Conservation (phyloP, 2,113 vertebrate genomes). For the Fregata magnificens region DNA sequence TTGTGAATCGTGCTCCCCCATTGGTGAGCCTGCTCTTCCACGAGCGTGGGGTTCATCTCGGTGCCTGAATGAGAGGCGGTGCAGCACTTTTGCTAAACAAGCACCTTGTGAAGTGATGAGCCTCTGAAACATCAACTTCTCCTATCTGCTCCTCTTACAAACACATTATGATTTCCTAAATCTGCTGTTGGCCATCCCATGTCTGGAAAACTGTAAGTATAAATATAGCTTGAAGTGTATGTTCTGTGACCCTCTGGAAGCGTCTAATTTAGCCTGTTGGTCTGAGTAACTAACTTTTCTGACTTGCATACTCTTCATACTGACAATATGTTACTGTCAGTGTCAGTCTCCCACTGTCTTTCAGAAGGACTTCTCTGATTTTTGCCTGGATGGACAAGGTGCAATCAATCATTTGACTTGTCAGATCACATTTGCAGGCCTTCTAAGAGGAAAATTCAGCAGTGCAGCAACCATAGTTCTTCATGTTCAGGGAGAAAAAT, state of each 20-base stretch:
- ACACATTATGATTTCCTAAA: background rate
- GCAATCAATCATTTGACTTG: background rate
- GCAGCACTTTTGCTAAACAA: background rate
- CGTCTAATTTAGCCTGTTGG: background rate
- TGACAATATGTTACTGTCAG: background rate
- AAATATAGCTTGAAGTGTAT: background rate
- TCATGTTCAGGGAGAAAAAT: background rate
- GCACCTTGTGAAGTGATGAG: background rate
- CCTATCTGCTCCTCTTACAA: background rate
- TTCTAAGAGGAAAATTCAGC: background rate
- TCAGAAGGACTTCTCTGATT: background rate
- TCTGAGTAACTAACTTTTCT: background rate
- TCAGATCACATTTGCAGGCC: background rate
- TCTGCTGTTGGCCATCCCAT: background rate
- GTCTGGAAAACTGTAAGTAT: background rate
- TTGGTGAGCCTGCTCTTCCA: background rate
- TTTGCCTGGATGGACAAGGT: background rate
- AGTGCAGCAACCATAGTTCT: background rate
- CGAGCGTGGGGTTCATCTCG: fast-evolving
- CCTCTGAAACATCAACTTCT: background rate
- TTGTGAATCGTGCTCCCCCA: background rate
- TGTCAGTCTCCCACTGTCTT: background rate
- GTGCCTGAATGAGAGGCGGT: background rate
- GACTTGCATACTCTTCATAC: background rate
- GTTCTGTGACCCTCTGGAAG: background rate